Evolutionary conservation across 2,797 vertebrate genomes (phyloP), one percentile per base, ranked within the genome.

Genomic region (Dromococcyx pavoninus): DNA sequence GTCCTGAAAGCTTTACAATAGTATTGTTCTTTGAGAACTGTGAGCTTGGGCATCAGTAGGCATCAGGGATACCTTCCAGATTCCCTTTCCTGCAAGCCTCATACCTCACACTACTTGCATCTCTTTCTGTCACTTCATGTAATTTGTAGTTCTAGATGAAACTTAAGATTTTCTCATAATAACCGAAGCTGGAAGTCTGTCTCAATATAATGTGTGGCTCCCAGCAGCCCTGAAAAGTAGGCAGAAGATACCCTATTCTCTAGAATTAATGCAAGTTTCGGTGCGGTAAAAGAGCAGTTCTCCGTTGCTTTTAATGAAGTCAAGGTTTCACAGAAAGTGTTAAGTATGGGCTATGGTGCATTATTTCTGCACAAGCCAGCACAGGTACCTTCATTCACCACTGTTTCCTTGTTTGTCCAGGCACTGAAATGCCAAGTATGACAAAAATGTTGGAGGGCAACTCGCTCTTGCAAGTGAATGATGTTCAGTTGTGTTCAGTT

Each of bases 391-490:
- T 76, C 30, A 39, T 89, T 93, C 60, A 48, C 27, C 11, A 3
- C 35, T 14, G 5, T 72, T 89, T 91, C 32, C 30, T 32, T 76
- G n/a, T 56, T 86, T 85, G 51, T 70, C 44, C 21, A 33, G 72
- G 75, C 53, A 58, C 1, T 11, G 80, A 95, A 81, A 81, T 75
- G 79, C 61, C 65, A 83, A 76, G 23, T 67, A 77, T 89, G 91
- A 74, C 53, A 90, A 51, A 93, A 88, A 86, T 88, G 91, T 86
- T 83, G 82, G 75, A 93, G 87, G 61, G 69, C 60, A 41, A 16
- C 85, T 88, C 46, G n/a, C 25, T 33, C 25, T 64, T 62, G 33
- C 10, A 23, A 23, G 43, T 50, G 64, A 58, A 11, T 17, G 5
- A 5, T 10, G 6, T 44, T 91, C 16, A 9, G 17, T 50, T 64